phyloP scores from a whole-genome alignment of 2,113 vertebrate genomes.

The Pithys albifrons region DNA sequence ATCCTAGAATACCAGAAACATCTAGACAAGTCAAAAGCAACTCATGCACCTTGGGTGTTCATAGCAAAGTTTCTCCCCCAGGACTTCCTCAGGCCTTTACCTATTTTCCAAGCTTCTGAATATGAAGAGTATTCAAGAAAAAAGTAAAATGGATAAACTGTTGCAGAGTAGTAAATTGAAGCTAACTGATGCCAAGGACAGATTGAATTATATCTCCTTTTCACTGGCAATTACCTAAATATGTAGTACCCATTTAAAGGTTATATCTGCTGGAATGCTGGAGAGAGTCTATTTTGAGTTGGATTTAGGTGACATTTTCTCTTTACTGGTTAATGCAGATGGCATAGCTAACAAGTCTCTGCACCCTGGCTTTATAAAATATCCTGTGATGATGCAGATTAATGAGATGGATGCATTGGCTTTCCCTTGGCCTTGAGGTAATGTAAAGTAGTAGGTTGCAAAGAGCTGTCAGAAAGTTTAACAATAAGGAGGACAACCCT shows the following conservation, averaged over 20 bases:
- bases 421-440: background rate
- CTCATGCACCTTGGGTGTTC: background rate
- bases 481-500: background rate
- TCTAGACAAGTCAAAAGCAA: background rate
- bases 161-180: background rate
- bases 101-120: conserved; percentile 13
- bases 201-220: background rate
- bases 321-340: background rate
- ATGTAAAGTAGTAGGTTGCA: background rate
- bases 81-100: background rate
- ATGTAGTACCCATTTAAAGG: background rate
- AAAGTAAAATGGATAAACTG: background rate
- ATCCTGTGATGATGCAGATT: background rate
- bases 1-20: background rate
- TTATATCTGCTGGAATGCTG: background rate
- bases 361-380: background rate
- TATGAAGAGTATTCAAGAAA: background rate
- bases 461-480: background rate
- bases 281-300: background rate
- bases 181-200: background rate
- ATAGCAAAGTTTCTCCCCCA: background rate
- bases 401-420: background rate
- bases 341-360: background rate
- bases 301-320: background rate
- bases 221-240: background rate